A percentile compares a stretch with the other conserved stretches of the same genome.
These are phyloP conservation scores for Apotomis turbidana DNA, from an alignment of 2,888 invertebrate species.

Conservation along the genomic window DNA sequence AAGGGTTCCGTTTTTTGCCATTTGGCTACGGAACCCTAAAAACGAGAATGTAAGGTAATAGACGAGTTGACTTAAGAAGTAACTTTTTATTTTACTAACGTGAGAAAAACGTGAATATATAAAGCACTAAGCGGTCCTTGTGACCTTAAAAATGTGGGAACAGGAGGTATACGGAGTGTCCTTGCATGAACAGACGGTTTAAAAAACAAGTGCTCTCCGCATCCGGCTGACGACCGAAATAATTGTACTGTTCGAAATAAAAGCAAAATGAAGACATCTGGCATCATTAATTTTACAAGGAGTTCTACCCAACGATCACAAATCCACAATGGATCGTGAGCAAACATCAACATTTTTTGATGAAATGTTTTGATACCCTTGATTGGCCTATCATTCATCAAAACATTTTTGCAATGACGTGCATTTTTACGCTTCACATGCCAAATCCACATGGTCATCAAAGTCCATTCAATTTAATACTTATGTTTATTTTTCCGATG, in stretches of 20 bases:
- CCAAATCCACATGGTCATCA: slow-evolving; percentile 44
- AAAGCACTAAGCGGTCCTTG: slow-evolving; percentile 49
- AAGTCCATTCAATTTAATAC: slow-evolving; percentile 42
- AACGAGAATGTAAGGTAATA: too few relatives aligned
- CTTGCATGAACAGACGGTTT: slow-evolving; percentile 62
- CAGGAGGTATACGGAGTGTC: slow-evolving; percentile 59
- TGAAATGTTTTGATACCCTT: slow-evolving; percentile 42
- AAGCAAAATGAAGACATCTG: slow-evolving; percentile 10
- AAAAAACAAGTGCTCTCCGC: slow-evolving; percentile 56
- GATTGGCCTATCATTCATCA: slow-evolving; percentile 46
- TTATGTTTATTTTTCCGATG: slow-evolving; percentile 35
- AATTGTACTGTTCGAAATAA: slow-evolving; percentile 28
- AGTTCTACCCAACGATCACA: not conserved
- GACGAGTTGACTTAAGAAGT: not conserved
- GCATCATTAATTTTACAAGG: slow-evolving; percentile 18
- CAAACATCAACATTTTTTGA: slow-evolving; percentile 22
- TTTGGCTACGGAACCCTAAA: too few relatives aligned
- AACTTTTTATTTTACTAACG: not conserved
- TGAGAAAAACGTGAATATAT: slow-evolving; percentile 40
- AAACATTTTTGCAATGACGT: slow-evolving; percentile 45
- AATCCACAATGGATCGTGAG: slow-evolving; percentile 12
- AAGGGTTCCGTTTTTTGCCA: too few relatives aligned
- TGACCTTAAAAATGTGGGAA: slow-evolving; percentile 65
- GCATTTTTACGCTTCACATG: slow-evolving; percentile 42
- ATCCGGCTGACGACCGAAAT: slow-evolving; percentile 59